A percentile compares a stretch with the other conserved stretches of the same genome.
phyloP scores from a whole-genome alignment of 1,140 invertebrate species.

The Cydia fagiglandana region DNA sequence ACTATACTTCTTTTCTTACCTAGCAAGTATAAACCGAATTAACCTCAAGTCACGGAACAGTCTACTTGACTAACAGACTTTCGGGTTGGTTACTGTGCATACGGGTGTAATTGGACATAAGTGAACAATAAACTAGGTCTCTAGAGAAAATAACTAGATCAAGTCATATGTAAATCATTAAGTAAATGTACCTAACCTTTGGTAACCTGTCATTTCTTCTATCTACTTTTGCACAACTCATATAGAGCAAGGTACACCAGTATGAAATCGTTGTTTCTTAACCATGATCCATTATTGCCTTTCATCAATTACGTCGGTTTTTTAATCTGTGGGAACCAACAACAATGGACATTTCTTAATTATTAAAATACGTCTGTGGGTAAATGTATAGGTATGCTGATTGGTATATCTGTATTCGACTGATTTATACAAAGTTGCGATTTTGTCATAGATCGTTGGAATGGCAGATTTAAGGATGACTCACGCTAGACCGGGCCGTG shows the following conservation, averaged over 20 bases:
- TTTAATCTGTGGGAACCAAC: slow-evolving; percentile 18
- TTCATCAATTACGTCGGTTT: slow-evolving; percentile 18
- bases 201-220: not conserved
- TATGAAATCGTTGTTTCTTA: slow-evolving; percentile 23
- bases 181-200: not conserved
- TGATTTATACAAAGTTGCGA: too few relatives aligned
- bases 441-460: too few relatives aligned
- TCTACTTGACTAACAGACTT: too few relatives aligned
- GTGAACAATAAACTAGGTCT: too few relatives aligned
- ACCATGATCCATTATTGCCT: slow-evolving; percentile 22
- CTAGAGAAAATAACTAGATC: not conserved
- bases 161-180: not conserved
- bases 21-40: not conserved
- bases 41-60: not conserved
- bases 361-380: slow-evolving; percentile 4
- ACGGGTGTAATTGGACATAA: too few relatives aligned
- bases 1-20: not conserved
- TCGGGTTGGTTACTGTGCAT: too few relatives aligned
- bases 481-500: too few relatives aligned
- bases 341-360: slow-evolving; percentile 30
- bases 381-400: not conserved
- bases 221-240: not conserved
- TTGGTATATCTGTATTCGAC: not conserved
- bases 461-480: too few relatives aligned
- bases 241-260: slow-evolving; percentile 10